Evolutionary conservation across 1,140 invertebrate genomes (phyloP), one percentile per base, ranked within the genome.

Genomic region (Drosophila santomea): DNA sequence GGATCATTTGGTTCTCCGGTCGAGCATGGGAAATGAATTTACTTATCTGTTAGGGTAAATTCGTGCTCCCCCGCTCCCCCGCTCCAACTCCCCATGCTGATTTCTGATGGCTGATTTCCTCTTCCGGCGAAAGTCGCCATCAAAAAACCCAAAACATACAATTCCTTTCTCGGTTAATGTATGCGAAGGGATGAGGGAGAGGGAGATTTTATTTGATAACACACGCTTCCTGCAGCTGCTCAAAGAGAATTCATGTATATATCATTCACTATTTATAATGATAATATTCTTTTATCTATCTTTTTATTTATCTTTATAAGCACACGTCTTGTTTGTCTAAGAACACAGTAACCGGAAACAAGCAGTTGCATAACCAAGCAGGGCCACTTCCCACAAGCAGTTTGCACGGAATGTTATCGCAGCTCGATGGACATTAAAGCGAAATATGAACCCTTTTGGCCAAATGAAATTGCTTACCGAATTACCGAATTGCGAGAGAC

Each of bases 21-120:
- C 51, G 67, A 71, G 67, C 66, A 71, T 58, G 66, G 69, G 67
- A 71, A 71, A 71, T 71, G 67, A 71, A 71, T 71, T 71, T 71
- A 28, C 67, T 58, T 71, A 71, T 71, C 64, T 71, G 25, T 58
- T 48, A 41, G 28, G 43, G 43, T 10, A 69, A 41, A 41, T 32
- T 58, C 51, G 4, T 57, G 51, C 68, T 11, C 12, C 3, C 20
- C 15, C 20, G 1, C 11, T 10, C 38, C 20, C 20, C 15, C 20
- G 1, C 11, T 10, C 38, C 20, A 15, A 2, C 11, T 10, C 38
- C 23, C 11, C 5, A 6, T 48, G 35, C 4, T 11, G 15, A 12
- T 67, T 71, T 57, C 36, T 66, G 20, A 57, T 71, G 66, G 39
- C 20, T 73, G 55, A 73, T 61, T 61, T 73, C 32, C 69, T 52